phyloP scores from a whole-genome alignment of 2,888 invertebrate genomes.

The Synergus gifuensis region DNA sequence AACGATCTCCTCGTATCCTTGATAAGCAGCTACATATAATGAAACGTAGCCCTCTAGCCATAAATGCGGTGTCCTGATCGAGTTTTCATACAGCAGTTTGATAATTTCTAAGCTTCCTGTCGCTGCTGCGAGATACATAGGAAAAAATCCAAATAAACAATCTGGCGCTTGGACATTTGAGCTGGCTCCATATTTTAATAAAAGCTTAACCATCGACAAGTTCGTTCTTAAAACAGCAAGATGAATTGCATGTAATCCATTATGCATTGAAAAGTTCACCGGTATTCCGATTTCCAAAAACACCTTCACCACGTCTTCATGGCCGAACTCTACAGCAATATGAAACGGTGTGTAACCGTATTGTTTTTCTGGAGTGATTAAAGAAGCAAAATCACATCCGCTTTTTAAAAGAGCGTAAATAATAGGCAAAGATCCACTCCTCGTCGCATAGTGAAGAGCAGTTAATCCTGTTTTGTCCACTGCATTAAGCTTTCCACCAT shows the following conservation, averaged over 20 bases:
- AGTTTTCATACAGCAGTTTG: background rate
- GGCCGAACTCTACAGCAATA: background rate
- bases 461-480: background rate
- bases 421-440: background rate
- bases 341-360: background rate
- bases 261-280: background rate
- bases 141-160: background rate
- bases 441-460: background rate
- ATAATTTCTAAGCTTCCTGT: background rate
- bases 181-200: background rate
- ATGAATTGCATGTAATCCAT: background rate
- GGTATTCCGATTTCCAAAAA: background rate
- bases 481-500: too few species aligned
- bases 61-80: background rate
- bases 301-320: background rate
- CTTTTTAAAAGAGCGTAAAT: background rate
- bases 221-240: background rate
- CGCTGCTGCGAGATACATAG: background rate
- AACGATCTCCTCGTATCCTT: background rate
- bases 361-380: background rate
- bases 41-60: background rate
- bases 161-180: background rate
- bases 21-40: background rate
- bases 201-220: background rate
- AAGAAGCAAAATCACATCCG: background rate